Evolutionary conservation across 2,888 invertebrate species (phyloP).

Genomic region (Nowickia ferox): DNA sequence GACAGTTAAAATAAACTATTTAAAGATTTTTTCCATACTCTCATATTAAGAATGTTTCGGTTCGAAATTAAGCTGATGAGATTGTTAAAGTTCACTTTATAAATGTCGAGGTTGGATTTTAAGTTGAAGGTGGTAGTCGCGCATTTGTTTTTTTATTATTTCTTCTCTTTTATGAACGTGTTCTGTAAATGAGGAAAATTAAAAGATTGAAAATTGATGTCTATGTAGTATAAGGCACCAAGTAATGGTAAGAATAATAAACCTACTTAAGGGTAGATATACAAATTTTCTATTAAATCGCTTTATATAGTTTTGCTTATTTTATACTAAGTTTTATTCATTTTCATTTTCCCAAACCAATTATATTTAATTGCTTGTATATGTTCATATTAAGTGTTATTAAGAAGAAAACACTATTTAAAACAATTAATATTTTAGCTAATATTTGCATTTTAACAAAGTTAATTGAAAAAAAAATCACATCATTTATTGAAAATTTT

Average conservation of each 20-base stretch:
- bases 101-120: constrained; percentile 43
- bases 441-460: not conserved
- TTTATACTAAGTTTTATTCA: not conserved
- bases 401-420: not conserved
- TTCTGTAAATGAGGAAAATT: constrained; percentile 17
- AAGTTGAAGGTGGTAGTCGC: constrained; percentile 55
- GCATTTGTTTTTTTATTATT: not conserved
- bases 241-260: not conserved
- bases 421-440: constrained; percentile 23
- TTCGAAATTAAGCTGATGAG: constrained; percentile 4
- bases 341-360: constrained; percentile 47
- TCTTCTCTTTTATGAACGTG: constrained; percentile 20
- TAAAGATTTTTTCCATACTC: constrained; percentile 41
- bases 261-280: not conserved
- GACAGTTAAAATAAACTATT: constrained; percentile 27
- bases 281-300: not conserved
- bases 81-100: constrained; percentile 20
- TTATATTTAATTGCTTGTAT: constrained; percentile 25
- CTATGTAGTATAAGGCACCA: too few species aligned
- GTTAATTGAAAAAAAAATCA: too few species aligned
- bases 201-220: not conserved
- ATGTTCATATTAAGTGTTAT: constrained; percentile 11
- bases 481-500: too few species aligned
- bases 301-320: constrained; percentile 31
- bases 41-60: not conserved